These are phyloP conservation scores for Aplysia californica DNA, from an alignment of 1,140 invertebrate species.

Conservation along the genomic window DNA sequence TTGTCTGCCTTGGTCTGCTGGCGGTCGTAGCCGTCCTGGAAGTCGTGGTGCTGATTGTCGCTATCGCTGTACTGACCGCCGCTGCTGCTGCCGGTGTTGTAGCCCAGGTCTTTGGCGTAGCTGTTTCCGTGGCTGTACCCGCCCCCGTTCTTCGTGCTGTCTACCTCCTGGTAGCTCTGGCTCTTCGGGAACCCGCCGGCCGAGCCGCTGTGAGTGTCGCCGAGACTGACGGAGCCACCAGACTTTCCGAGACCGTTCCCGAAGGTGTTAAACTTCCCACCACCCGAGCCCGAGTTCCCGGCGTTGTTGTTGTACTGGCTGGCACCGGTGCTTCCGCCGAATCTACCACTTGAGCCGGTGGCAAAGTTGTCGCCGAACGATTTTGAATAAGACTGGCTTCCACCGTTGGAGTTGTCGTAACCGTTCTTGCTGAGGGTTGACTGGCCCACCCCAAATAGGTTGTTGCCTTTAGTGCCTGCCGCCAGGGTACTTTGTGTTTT, in stretches of 20 bases:
- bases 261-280: background rate
- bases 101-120: background rate
- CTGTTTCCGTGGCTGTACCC: background rate
- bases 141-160: background rate
- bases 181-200: background rate
- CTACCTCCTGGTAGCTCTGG: background rate
- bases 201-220: background rate
- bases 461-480: background rate
- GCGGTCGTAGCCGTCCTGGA: background rate
- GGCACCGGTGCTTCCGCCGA: no score
- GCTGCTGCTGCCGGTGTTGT: background rate
- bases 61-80: no score
- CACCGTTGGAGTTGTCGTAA: background rate
- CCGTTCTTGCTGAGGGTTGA: background rate
- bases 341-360: no score
- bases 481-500: background rate
- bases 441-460: background rate
- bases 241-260: background rate
- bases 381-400: background rate
- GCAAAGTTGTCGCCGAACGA: background rate
- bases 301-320: background rate
- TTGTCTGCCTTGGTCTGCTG: background rate
- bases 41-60: background rate
- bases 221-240: background rate
- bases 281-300: background rate